These are phyloP conservation scores for Puntigrus tetrazona DNA, from an alignment of 2,113 vertebrate genomes.

Conservation along the genomic window DNA sequence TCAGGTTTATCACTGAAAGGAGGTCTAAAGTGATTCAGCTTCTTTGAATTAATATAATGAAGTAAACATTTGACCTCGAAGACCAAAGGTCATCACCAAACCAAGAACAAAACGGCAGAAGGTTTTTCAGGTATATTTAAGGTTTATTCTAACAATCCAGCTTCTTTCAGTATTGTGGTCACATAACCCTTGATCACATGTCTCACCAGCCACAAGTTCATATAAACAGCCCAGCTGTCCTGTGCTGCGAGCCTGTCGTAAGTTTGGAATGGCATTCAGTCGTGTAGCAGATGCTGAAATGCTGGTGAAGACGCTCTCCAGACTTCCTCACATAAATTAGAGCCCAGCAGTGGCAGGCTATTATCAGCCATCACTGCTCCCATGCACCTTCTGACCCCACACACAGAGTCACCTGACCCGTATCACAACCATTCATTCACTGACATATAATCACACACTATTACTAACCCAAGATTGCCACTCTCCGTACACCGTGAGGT, in stretches of 20 bases:
- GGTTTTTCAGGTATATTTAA: not conserved
- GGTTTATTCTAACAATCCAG: too few species aligned
- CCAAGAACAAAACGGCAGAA: not conserved
- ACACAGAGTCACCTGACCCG: not conserved
- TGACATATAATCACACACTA: conserved; percentile 5
- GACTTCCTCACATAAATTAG: conserved; percentile 64
- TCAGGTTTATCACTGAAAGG: too few species aligned
- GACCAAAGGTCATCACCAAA: too few species aligned
- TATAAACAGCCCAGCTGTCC: conserved; percentile 51
- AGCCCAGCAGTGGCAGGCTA: conserved; percentile 60
- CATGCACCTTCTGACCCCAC: conserved; percentile 45
- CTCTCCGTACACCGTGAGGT: not conserved
- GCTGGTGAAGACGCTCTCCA: not conserved
- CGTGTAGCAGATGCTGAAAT: conserved; percentile 62
- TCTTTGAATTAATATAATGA: too few species aligned
- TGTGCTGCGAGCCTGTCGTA: conserved; percentile 24
- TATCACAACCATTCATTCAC: conserved; percentile 17
- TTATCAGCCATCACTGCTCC: conserved; percentile 49
- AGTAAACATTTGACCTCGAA: too few species aligned
- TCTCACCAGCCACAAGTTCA: conserved; percentile 38
- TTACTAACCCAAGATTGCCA: not conserved
- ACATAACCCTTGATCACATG: not conserved
- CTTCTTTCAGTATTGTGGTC: not conserved
- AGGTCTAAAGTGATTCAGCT: too few species aligned
- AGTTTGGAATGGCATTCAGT: conserved; percentile 60